phyloP scores from a whole-genome alignment of 1,140 invertebrate genomes.

The Mercenaria mercenaria region DNA sequence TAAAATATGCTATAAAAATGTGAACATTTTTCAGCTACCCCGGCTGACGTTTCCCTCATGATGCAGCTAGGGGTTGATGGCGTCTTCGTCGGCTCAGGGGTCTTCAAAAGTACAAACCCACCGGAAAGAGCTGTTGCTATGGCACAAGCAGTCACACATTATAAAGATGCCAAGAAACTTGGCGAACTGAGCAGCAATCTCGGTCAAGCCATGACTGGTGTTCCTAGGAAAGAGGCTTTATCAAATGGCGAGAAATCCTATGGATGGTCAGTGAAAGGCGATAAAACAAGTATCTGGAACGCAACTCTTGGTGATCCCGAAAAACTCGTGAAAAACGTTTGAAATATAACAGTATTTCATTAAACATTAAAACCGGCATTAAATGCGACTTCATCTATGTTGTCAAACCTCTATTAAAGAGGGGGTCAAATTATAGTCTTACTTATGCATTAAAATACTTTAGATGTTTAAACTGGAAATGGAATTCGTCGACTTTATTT shows the following conservation, averaged over 20 bases:
- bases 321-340: constrained; percentile 32
- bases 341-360: background rate
- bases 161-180: constrained; percentile 78
- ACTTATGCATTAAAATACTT: too few relatives aligned
- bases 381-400: too few relatives aligned
- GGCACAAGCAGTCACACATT: constrained; percentile 84
- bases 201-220: constrained; percentile 81
- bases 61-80: constrained; percentile 84
- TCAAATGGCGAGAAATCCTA: constrained; percentile 40
- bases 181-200: constrained; percentile 79
- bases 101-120: constrained; percentile 82
- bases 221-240: constrained; percentile 63
- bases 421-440: too few relatives aligned
- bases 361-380: too few relatives aligned
- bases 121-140: constrained; percentile 78
- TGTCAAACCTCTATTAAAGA: too few relatives aligned
- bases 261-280: constrained; percentile 28
- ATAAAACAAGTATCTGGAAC: constrained; percentile 75
- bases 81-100: constrained; percentile 83
- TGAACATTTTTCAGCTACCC: constrained; percentile 76
- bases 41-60: constrained; percentile 82
- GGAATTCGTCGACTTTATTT: too few relatives aligned
- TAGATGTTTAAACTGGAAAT: too few relatives aligned
- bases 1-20: too few relatives aligned
- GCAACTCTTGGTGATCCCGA: constrained; percentile 71